A percentile compares a stretch with the other conserved stretches of the same genome.
Conservation (phyloP, 2,113 vertebrate species). For the Megaceryle torquata region DNA sequence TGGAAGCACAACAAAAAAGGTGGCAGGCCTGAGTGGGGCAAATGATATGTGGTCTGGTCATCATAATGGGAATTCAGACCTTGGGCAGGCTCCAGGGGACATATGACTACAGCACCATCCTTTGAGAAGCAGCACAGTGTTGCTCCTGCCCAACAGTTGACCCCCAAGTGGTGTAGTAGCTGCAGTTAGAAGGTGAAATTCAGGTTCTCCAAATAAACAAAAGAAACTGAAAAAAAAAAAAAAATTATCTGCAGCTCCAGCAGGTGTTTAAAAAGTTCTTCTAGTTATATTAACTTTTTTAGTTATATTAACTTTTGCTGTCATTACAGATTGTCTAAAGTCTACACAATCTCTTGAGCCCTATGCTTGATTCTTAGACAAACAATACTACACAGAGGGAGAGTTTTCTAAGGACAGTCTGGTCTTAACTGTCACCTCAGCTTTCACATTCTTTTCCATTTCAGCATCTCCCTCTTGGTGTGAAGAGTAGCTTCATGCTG, state of each 20-base stretch:
- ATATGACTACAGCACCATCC: background rate
- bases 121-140: background rate
- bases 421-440: background rate
- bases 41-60: accelerated
- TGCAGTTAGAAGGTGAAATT: background rate
- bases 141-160: background rate
- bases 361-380: background rate
- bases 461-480: background rate
- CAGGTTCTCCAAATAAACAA: background rate
- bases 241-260: background rate
- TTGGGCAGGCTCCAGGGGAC: background rate
- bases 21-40: background rate
- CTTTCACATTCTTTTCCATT: background rate
- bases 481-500: background rate
- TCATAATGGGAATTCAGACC: background rate
- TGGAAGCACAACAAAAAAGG: background rate
- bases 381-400: background rate
- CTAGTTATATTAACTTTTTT: background rate
- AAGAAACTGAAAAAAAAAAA: background rate
- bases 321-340: accelerated
- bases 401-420: background rate
- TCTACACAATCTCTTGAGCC: background rate
- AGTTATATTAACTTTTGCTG: background rate
- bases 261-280: background rate
- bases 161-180: background rate